Evolutionary conservation across 2,797 vertebrate species (phyloP).

Genomic region (Selene dorsalis): DNA sequence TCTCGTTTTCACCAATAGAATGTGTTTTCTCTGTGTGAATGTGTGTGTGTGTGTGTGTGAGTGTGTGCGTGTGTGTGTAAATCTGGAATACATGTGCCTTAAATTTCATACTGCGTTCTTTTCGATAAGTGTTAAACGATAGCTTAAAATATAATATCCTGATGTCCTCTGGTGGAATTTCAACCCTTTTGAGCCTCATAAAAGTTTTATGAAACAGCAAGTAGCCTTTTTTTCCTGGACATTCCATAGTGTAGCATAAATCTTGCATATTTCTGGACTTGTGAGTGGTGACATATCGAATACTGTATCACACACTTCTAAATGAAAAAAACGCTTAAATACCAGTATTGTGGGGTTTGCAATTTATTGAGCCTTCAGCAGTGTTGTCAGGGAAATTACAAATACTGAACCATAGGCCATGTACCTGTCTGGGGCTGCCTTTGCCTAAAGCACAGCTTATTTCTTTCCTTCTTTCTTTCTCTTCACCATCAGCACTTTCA

Average conservation of each 20-base stretch:
- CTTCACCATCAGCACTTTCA: conserved; percentile 92
- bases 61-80: neutral
- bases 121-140: neutral
- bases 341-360: neutral
- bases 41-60: too few relatives aligned
- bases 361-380: conserved; percentile 9
- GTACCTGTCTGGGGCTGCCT: conserved; percentile 5
- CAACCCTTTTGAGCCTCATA: neutral
- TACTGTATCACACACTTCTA: neutral
- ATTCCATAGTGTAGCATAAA: neutral
- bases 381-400: conserved; percentile 8
- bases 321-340: conserved; percentile 6
- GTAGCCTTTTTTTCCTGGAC: neutral
- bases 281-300: neutral
- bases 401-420: neutral
- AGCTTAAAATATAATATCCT: neutral
- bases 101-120: neutral
- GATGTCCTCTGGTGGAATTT: neutral
- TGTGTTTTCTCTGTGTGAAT: conserved; percentile 10
- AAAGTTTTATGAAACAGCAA: neutral
- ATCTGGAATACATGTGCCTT: conserved; percentile 5
- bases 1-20: conserved; percentile 32
- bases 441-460: conserved; percentile 33
- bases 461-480: conserved; percentile 41
- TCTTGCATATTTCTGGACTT: neutral